Base-by-base conservation (phyloP, 2,888 invertebrate species). In the Griposia aprilina region DNA sequence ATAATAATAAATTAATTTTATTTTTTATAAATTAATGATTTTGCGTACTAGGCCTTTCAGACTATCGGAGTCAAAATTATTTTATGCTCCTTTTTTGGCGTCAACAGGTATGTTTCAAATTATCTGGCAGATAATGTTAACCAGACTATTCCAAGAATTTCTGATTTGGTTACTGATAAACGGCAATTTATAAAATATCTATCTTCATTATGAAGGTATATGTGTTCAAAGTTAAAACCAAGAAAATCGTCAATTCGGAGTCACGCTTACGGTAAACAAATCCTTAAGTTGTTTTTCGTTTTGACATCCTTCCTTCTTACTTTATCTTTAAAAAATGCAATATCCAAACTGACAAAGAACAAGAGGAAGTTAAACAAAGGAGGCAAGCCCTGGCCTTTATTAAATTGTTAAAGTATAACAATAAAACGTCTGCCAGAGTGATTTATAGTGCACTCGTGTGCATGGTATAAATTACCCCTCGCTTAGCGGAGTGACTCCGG, bases 371-470 rank as follows among this genome's bases (percentile, higher is more conserved):
- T 65, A 60, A 83, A 69, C 62, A 81, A 74, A 66, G 80, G 66
- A 63, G 59, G 74, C 23, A 57, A 74, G 52, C 48, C 36, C 55
- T 48, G 55, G 67, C 63, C 48, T 69, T 77, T 81, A 85, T 71
- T 88, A 81, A 78, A 74, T 70, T 60, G 67, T 76, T 70, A 57
- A 76, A 83, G 59, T 60, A 60, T 69, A 68, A 76, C 68, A 84
- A 70, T 71, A 71, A 73, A 81, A 73, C n/a, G 73, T 73, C 76
- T 57, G 17, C 30, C 48, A 6, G 57, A 7, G 52, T 75, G 81
- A 88, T 88, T 88, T 87, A 88, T 85, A 69, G 69, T 85, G 88
- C 88, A 82, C 76, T 80, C 75, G 73, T 80, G 55, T 78, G 83
- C 71, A 88, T 8, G 66, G 78, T 80, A 85, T 87, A 88, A 80